Conservation (phyloP, 2,888 invertebrate genomes). For the Zaprionus lineosus region DNA sequence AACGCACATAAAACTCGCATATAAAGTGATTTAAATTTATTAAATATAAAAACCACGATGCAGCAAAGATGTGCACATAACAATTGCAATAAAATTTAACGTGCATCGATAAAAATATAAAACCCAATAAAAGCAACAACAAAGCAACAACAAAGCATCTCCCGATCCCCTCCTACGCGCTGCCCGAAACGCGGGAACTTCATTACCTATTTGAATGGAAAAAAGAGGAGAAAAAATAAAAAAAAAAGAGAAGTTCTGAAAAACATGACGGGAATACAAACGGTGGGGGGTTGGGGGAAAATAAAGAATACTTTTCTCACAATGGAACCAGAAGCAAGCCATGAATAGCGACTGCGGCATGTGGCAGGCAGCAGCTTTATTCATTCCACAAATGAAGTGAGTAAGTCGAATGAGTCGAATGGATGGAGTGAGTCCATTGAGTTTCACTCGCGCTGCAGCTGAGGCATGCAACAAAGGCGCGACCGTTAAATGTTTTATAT, state of each 20-base stretch:
- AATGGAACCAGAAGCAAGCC: constrained; percentile 54
- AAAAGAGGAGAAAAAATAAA: constrained; percentile 21
- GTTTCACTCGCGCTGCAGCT: constrained; percentile 29
- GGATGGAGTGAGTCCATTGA: constrained; percentile 27
- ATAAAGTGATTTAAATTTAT: constrained; percentile 78
- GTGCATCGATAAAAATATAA: constrained; percentile 75
- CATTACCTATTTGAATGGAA: constrained; percentile 72
- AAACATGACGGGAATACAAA: too few species aligned
- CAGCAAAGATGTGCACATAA: constrained; percentile 73
- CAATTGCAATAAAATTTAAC: constrained; percentile 78
- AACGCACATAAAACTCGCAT: constrained; percentile 76
- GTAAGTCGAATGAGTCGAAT: constrained; percentile 45
- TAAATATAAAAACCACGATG: constrained; percentile 65
- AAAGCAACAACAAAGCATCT: constrained; percentile 19
- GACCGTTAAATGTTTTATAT: constrained; percentile 73
- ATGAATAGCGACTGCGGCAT: constrained; percentile 33
- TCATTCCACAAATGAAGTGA: constrained; percentile 68
- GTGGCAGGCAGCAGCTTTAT: constrained; percentile 37
- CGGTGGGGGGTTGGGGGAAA: too few species aligned
- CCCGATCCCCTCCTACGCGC: constrained; percentile 23
- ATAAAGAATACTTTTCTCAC: constrained; percentile 56
- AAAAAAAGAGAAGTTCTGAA: constrained; percentile 4
- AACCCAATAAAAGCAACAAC: constrained; percentile 67
- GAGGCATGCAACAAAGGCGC: constrained; percentile 62
- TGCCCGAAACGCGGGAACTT: constrained; percentile 55